Evolutionary conservation across 2,797 vertebrate genomes (phyloP).

Genomic region (Cossypha niveicapilla): DNA sequence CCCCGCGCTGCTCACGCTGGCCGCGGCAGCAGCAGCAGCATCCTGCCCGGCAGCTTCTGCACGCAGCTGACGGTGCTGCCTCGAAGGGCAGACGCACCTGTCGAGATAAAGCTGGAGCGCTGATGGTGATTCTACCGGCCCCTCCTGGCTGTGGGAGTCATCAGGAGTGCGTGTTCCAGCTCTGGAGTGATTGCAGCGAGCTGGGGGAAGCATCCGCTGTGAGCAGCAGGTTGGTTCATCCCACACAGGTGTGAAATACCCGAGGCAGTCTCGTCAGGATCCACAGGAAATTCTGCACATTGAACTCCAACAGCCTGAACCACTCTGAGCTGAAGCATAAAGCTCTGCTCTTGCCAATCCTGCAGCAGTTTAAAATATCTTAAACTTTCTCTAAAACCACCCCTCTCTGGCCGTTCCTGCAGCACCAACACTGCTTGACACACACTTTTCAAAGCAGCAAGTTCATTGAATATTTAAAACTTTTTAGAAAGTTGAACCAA

Average conservation of each 20-base stretch:
- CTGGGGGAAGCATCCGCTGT: not conserved
- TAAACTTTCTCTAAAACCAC: not conserved
- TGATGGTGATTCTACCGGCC: fast-evolving
- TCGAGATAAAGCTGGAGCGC: not conserved
- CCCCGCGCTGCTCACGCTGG: fast-evolving
- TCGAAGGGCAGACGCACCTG: not conserved
- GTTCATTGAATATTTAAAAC: not conserved
- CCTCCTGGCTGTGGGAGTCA: not conserved
- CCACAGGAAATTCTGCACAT: not conserved
- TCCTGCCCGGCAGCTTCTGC: fast-evolving
- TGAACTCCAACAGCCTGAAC: not conserved
- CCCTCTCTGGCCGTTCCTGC: not conserved
- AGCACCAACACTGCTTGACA: not conserved
- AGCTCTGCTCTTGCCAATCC: not conserved
- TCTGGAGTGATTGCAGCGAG: not conserved
- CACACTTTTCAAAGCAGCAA: not conserved
- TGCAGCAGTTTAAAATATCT: not conserved
- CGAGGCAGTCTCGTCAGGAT: not conserved
- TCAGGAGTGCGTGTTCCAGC: fast-evolving
- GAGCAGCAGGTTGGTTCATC: not conserved
- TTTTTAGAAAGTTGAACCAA: not conserved
- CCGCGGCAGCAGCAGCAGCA: not conserved
- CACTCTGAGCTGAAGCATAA: not conserved
- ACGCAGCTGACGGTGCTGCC: not conserved
- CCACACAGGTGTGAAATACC: not conserved